Conservation (phyloP, 2,888 invertebrate species). For the Eristalis pertinax region DNA sequence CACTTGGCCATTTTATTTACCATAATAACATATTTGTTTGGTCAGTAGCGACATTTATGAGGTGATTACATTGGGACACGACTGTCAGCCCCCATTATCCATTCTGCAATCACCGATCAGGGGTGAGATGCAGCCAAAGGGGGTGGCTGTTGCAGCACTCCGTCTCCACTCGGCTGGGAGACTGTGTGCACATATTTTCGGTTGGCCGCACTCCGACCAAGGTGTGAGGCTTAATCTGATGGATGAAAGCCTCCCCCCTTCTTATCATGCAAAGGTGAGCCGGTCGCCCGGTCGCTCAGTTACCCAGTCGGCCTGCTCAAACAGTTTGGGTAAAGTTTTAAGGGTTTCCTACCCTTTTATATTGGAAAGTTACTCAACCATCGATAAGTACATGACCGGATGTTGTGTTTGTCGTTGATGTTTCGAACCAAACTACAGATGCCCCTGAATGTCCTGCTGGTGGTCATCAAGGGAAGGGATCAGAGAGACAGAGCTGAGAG, state of each 20-base stretch:
- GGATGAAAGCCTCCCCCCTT: conserved; percentile 36
- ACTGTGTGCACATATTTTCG: conserved; percentile 63
- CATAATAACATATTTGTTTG: conserved; percentile 65
- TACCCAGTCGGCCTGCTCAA: neutral
- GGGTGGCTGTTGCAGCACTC: conserved; percentile 26
- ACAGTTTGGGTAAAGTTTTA: conserved; percentile 47
- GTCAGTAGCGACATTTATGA: conserved; percentile 67
- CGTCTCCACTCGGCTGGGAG: neutral
- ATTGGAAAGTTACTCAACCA: conserved; percentile 70
- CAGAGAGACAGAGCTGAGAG: conserved; percentile 20
- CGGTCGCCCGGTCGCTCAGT: neutral
- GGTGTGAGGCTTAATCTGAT: conserved; percentile 68
- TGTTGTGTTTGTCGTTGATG: conserved; percentile 66
- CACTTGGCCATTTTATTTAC: conserved; percentile 56
- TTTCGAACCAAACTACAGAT: conserved; percentile 30
- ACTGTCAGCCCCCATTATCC: conserved; percentile 23
- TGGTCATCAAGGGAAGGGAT: conserved; percentile 34
- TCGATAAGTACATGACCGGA: conserved; percentile 71
- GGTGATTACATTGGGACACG: conserved; percentile 58
- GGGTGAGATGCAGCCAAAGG: neutral
- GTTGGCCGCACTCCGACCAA: conserved; percentile 58
- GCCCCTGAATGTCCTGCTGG: conserved; percentile 17
- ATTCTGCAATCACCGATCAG: conserved; percentile 23
- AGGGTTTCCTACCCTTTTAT: conserved; percentile 49
- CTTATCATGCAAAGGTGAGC: conserved; percentile 32